phyloP scores from a whole-genome alignment of 2,888 invertebrate species.

The Salpingus planirostris region DNA sequence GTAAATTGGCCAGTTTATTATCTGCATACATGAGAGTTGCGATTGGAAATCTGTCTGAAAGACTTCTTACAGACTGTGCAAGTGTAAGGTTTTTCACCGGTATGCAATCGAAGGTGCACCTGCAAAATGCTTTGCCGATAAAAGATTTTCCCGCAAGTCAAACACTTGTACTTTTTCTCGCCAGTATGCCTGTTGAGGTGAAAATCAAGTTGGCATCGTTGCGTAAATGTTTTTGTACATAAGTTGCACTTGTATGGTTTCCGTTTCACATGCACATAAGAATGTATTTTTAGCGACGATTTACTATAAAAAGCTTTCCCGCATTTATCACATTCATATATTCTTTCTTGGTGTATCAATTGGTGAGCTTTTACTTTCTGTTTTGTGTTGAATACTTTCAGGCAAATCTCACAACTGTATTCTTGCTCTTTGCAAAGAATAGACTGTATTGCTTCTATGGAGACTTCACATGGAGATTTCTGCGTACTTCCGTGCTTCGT shows the following conservation, averaged over 20 bases:
- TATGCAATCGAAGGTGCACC: no score
- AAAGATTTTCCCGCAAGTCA: no score
- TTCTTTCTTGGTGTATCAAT: slow-evolving; percentile 20
- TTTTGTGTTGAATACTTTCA: slow-evolving; percentile 14
- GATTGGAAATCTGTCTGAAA: slow-evolving; percentile 27
- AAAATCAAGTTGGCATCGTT: no score
- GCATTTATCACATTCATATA: slow-evolving; percentile 21
- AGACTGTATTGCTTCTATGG: slow-evolving; percentile 7
- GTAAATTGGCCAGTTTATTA: no score
- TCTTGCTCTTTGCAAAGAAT: no score
- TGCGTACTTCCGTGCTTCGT: slow-evolving; percentile 10
- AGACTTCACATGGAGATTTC: slow-evolving; percentile 11
- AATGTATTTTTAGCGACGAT: slow-evolving; percentile 22
- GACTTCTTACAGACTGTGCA: slow-evolving; percentile 30
- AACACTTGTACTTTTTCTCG: no score
- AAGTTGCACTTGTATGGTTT: no score
- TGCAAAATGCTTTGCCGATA: no score
- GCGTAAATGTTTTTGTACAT: no score
- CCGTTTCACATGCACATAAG: no score
- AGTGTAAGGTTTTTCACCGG: slow-evolving; percentile 28
- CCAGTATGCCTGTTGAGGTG: no score
- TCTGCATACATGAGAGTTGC: slow-evolving; percentile 32
- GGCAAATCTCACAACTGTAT: slow-evolving; percentile 11
- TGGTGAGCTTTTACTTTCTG: slow-evolving; percentile 17
- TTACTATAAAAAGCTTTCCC: slow-evolving; percentile 23